These are phyloP conservation scores for Vimba vimba DNA, from an alignment of 2,113 vertebrate genomes.

Conservation along the genomic window DNA sequence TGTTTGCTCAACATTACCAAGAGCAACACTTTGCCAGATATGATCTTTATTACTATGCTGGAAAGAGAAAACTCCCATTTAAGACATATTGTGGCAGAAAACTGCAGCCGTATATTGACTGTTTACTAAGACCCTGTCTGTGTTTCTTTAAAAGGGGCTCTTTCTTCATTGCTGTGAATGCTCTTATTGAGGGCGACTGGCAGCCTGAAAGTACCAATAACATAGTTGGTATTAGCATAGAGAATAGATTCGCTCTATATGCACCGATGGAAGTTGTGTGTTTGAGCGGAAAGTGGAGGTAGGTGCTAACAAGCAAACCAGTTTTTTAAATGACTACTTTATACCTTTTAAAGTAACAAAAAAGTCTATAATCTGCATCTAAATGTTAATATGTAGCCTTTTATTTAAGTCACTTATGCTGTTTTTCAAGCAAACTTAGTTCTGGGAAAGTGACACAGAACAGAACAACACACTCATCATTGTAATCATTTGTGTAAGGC, in stretches of 20 bases:
- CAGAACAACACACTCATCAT: constrained; percentile 29
- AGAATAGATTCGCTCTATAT: constrained; percentile 59
- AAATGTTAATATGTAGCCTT: background rate
- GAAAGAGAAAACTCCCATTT: constrained; percentile 65
- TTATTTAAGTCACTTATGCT: background rate
- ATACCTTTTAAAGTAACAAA: background rate
- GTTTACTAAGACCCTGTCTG: constrained; percentile 57
- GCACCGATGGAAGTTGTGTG: constrained; percentile 29
- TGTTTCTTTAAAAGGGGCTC: constrained; percentile 53
- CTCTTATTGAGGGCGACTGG: constrained; percentile 58
- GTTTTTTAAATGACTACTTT: constrained; percentile 13
- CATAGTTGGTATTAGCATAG: constrained; percentile 57
- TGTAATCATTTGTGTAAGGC: constrained; percentile 4
- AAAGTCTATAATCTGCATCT: background rate
- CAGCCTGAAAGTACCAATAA: constrained; percentile 55
- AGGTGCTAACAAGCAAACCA: constrained; percentile 23
- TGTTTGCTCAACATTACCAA: constrained; percentile 72
- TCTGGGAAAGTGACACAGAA: constrained; percentile 8
- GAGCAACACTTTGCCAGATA: constrained; percentile 62
- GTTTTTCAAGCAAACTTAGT: constrained; percentile 10
- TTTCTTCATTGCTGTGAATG: constrained; percentile 50
- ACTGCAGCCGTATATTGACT: constrained; percentile 51
- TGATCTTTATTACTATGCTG: constrained; percentile 71
- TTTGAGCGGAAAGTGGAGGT: constrained; percentile 19
- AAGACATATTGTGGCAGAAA: constrained; percentile 61